These are phyloP conservation scores for Cassiopea andromeda DNA, from an alignment of 30 jellyfish, hydroid and myxozoan species.

Conservation along the genomic window DNA sequence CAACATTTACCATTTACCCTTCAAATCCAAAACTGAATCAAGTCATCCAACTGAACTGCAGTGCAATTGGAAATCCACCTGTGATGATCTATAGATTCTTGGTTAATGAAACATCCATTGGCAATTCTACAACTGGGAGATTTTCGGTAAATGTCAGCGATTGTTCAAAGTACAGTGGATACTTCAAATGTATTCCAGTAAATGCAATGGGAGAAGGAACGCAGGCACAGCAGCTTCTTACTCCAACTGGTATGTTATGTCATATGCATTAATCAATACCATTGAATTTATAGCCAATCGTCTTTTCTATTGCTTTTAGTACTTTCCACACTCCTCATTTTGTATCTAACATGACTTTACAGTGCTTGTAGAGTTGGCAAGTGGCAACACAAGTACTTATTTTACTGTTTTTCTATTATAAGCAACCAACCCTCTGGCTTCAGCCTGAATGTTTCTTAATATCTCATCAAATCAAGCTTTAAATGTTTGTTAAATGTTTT, in stretches of 20 bases:
- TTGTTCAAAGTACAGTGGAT: slow-evolving; percentile 2
- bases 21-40: not conserved
- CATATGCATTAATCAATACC: not conserved
- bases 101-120: slow-evolving; percentile 9
- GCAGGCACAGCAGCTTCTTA: not conserved
- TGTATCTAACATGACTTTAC: not conserved
- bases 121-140: slow-evolving; percentile 13
- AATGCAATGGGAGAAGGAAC: slow-evolving; percentile 26
- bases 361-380: too few species aligned
- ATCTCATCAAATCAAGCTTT: too few species aligned
- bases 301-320: too few species aligned
- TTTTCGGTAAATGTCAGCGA: not conserved
- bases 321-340: not conserved
- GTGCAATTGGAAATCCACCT: slow-evolving; percentile 14
- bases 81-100: slow-evolving; percentile 24
- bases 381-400: too few species aligned
- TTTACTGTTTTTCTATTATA: too few species aligned
- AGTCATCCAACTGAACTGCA: slow-evolving; percentile 13
- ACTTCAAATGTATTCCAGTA: slow-evolving; percentile 38
- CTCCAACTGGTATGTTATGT: not conserved
- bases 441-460: too few species aligned
- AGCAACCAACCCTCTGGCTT: too few species aligned
- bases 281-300: not conserved
- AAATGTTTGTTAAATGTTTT: too few species aligned
- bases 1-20: slow-evolving; percentile 14